Percentiles rank a stretch among this genome's conserved stretches.
phyloP scores from a whole-genome alignment of 2,113 vertebrate species.

The Oplegnathus fasciatus region DNA sequence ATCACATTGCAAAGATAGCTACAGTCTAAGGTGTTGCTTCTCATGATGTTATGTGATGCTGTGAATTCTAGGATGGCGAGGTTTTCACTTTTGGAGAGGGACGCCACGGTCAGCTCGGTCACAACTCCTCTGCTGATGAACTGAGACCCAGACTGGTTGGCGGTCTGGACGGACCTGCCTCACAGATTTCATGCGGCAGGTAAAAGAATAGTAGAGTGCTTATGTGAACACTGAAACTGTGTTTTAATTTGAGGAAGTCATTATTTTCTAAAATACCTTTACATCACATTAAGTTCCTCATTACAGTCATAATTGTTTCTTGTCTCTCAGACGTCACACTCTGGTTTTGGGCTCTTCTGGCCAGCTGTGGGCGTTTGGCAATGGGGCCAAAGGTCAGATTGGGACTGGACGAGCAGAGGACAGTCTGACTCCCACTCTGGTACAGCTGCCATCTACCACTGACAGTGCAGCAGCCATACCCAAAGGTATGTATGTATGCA shows the following conservation, averaged over 20 bases:
- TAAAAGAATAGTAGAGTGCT: conserved; percentile 50
- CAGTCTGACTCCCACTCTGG: conserved; percentile 59
- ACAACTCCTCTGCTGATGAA: conserved; percentile 89
- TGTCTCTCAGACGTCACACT: conserved; percentile 76
- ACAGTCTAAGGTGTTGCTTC: neutral
- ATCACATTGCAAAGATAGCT: neutral
- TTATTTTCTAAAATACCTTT: neutral
- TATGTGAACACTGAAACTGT: neutral
- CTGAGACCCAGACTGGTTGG: conserved; percentile 90
- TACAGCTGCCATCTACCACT: conserved; percentile 67
- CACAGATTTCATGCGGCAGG: conserved; percentile 94
- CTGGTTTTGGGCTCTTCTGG: conserved; percentile 76
- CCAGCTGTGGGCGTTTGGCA: conserved; percentile 79
- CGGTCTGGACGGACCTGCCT: conserved; percentile 88
- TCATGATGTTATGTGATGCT: neutral
- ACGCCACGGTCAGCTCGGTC: conserved; percentile 92
- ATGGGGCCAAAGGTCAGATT: conserved; percentile 71
- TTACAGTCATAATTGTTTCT: neutral
- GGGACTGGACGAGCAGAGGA: conserved; percentile 57
- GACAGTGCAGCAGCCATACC: conserved; percentile 20
- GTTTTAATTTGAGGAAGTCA: neutral
- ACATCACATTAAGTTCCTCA: neutral
- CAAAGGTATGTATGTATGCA: conserved; percentile 48
- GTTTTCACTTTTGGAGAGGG: conserved; percentile 98
- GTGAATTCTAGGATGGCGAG: conserved; percentile 85